Base-by-base conservation (phyloP, 2,113 vertebrate species). In the Etia nguti region DNA sequence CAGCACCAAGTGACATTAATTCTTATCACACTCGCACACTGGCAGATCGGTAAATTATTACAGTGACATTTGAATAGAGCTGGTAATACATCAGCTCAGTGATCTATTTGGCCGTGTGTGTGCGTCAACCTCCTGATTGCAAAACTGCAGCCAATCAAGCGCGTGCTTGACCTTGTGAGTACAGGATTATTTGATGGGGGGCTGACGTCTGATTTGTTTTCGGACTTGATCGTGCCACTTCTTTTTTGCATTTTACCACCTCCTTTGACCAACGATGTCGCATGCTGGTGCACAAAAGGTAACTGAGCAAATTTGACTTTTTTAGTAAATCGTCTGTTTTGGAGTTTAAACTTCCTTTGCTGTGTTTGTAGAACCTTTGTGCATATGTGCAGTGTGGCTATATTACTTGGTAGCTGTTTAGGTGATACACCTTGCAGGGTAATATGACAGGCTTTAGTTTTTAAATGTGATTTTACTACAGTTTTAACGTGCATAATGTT, bases 221-320 rank as follows among this genome's bases (percentile, higher is more conserved):
- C 18, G 38, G 48, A 86, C 57, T 34, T 20, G 41, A 24, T 77
- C 79, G 48, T 13, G 34, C 46, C 4, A 56, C 29, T 24, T 24
- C 22, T 8, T 20, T 46, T 60, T 43, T 18, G 15, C 3, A 11
- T n/a, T 38, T 48, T 6, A 52, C 29, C n/a, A 43, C 31, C 18
- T 68, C 60, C 16, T 79, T 20, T 10, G 26, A 29, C n/a, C 31
- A 73, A 94, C 43, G 8, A 94, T 94, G 93, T 82, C 89, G 3
- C 54, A 68, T 36, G 3, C 81, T n/a, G 85, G 8, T 18, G 24
- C 50, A n/a, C 86, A 91, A 55, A 92, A 93, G 93, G 94, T 95
- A 92, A 91, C 68, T 41, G 13, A 46, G 10, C 16, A 50, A 50
- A 50, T 8, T 52, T 48, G 4, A 18, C 26, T 77, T 8, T 77